A percentile compares a stretch with the other conserved stretches of the same genome.
These are phyloP conservation scores for Torymus auratus DNA, from an alignment of 2,888 invertebrate species.

Conservation along the genomic window DNA sequence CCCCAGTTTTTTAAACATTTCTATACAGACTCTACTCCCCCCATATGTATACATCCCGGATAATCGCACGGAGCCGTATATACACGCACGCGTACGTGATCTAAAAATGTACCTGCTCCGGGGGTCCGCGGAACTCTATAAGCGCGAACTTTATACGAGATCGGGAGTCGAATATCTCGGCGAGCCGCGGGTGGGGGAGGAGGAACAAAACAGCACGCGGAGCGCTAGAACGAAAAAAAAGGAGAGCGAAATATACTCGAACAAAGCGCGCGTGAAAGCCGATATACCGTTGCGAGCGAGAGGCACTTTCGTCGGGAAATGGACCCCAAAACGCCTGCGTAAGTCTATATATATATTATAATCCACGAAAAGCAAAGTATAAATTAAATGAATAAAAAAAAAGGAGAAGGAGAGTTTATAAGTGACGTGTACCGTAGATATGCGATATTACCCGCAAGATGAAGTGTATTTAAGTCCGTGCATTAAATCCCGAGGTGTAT, in stretches of 20 bases:
- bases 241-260: conserved; percentile 3
- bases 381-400: background rate
- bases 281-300: conserved; percentile 24
- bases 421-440: background rate
- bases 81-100: no score
- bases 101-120: conserved; percentile 27
- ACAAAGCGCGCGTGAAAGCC: background rate
- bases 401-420: conserved; percentile 15
- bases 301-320: conserved; percentile 42
- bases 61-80: no score
- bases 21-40: no score
- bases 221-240: background rate
- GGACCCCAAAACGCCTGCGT: conserved; percentile 21
- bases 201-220: background rate
- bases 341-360: conserved; percentile 12
- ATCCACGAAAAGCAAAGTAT: conserved; percentile 12
- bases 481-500: conserved; percentile 24
- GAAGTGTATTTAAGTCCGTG: conserved; percentile 5
- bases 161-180: conserved; percentile 4
- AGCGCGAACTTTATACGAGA: conserved; percentile 2
- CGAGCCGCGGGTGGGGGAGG: background rate
- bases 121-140: no score
- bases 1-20: no score
- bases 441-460: background rate
- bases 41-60: no score